These are phyloP conservation scores for Umimayanthus chanpuru DNA, from an alignment of 92 coral and sea anemone genomes.

Conservation along the genomic window DNA sequence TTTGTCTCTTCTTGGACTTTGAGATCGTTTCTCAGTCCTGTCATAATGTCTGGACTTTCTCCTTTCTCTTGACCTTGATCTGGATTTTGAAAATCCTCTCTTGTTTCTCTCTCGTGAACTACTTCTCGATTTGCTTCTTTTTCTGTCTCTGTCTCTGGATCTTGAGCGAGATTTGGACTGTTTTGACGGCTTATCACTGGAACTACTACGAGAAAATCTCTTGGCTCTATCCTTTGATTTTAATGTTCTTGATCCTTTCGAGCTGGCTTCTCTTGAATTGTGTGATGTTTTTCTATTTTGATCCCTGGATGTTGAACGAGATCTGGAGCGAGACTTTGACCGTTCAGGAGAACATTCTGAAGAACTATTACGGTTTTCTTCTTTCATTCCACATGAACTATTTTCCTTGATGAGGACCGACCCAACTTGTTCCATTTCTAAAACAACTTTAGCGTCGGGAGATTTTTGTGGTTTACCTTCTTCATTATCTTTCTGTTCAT, in stretches of 20 bases:
- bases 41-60: not conserved
- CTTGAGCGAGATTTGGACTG: not conserved
- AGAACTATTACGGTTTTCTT: not conserved
- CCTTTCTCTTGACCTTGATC: conserved; percentile 60
- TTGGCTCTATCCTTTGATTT: conserved; percentile 2
- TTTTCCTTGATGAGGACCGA: not conserved
- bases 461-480: not conserved
- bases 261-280: not conserved
- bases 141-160: conserved; percentile 27
- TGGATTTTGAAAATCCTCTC: conserved; percentile 47
- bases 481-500: not conserved
- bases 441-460: not conserved
- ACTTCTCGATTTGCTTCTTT: conserved; percentile 45
- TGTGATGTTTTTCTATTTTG: conserved; percentile 15
- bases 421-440: not conserved
- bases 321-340: conserved; percentile 42
- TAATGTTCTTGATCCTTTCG: not conserved
- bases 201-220: conserved; percentile 14
- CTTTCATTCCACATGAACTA: not conserved
- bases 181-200: not conserved
- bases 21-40: not conserved
- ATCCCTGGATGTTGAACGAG: conserved; percentile 41
- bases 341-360: not conserved
- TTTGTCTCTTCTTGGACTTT: conserved; percentile 50
- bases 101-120: conserved; percentile 33